A percentile compares a stretch with the other conserved stretches of the same genome.
Conservation (phyloP, 2,888 invertebrate genomes). For the Dynastes maya region DNA sequence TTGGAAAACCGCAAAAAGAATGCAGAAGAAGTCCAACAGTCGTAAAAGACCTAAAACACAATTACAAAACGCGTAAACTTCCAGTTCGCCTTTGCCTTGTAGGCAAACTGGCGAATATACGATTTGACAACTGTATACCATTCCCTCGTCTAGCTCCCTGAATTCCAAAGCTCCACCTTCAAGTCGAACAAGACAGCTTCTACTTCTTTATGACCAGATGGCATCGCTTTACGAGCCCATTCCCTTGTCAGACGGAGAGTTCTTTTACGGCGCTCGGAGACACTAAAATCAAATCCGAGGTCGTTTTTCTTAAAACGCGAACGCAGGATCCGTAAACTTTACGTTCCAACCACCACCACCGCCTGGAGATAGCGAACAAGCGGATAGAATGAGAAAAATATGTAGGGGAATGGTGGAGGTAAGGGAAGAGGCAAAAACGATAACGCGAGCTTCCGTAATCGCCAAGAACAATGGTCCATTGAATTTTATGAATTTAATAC, state of each 20-base stretch:
- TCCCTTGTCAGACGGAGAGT: constrained; percentile 30
- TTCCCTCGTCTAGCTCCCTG: background rate
- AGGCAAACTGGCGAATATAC: constrained; percentile 14
- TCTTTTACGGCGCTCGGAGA: constrained; percentile 18
- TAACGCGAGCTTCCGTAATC: no score
- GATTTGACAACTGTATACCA: constrained; percentile 11
- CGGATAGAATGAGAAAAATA: no score
- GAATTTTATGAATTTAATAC: no score
- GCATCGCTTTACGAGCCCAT: constrained; percentile 25
- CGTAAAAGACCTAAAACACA: constrained; percentile 21
- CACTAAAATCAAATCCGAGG: constrained; percentile 29
- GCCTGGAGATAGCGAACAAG: background rate
- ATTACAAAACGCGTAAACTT: constrained; percentile 25
- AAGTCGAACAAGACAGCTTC: constrained; percentile 6
- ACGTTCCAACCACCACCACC: background rate
- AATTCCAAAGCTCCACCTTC: constrained; percentile 1
- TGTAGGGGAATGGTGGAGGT: no score
- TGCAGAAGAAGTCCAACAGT: background rate
- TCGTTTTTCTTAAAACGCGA: constrained; percentile 24
- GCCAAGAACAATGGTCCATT: no score
- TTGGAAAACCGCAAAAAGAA: constrained; percentile 5
- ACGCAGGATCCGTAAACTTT: constrained; percentile 16
- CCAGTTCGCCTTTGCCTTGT: background rate
- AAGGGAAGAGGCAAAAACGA: no score
- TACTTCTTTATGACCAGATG: constrained; percentile 28